Evolutionary conservation across 2,888 invertebrate species (phyloP).

Genomic region (Microctonus aethiopoides): DNA sequence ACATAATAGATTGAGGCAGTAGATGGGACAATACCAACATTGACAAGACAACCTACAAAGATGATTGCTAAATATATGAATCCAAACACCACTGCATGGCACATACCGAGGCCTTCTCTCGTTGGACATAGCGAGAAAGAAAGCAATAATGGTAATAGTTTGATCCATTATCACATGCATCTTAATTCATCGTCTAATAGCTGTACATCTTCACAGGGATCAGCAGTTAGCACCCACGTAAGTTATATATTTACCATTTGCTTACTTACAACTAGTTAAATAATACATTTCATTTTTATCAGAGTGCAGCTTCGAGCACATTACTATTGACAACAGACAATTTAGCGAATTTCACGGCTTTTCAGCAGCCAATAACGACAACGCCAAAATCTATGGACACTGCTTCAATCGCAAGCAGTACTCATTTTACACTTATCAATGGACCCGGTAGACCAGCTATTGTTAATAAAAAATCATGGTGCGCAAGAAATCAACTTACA

Average conservation of each 20-base stretch:
- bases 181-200: constrained; percentile 67
- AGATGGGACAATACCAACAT: constrained; percentile 44
- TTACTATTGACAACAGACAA: constrained; percentile 83
- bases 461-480: constrained; percentile 74
- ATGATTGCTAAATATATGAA: constrained; percentile 21
- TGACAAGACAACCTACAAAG: constrained; percentile 46
- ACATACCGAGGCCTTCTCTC: constrained; percentile 86
- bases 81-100: constrained; percentile 72
- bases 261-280: neutral
- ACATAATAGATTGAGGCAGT: constrained; percentile 55
- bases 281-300: constrained; percentile 57
- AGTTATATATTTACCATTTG: constrained; percentile 51
- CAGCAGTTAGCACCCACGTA: constrained; percentile 83
- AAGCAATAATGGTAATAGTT: constrained; percentile 58
- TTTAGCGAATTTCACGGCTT: constrained; percentile 68
- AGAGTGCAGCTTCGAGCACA: constrained; percentile 87
- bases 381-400: constrained; percentile 73
- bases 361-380: constrained; percentile 66
- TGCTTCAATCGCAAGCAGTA: constrained; percentile 84
- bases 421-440: constrained; percentile 88
- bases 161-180: constrained; percentile 57
- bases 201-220: constrained; percentile 75
- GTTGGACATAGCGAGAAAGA: constrained; percentile 62
- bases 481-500: constrained; percentile 84
- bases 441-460: constrained; percentile 76